Conservation (phyloP, 2,888 invertebrate genomes). For the Conus canariensis region DNA sequence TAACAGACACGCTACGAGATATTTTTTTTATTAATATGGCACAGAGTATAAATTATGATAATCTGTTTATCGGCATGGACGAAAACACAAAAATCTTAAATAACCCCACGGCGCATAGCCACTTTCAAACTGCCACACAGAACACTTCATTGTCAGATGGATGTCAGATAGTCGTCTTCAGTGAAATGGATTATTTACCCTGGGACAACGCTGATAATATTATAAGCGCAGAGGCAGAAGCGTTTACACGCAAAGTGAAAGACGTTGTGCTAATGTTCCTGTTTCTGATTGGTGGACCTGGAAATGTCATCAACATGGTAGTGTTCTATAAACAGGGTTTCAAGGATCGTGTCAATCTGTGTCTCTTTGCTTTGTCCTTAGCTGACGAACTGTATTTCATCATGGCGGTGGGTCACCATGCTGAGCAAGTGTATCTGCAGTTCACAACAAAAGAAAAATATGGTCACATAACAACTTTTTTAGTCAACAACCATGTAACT, state of each 20-base stretch:
- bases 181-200: not conserved
- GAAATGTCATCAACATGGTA: constrained; percentile 18
- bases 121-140: not conserved
- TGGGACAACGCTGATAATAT: constrained; percentile 15
- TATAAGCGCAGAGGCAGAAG: not conserved
- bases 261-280: not conserved
- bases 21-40: too few species aligned
- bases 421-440: not conserved
- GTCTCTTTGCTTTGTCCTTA: constrained; percentile 16
- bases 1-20: too few species aligned
- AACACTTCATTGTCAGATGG: not conserved
- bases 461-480: not conserved
- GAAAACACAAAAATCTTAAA: too few species aligned
- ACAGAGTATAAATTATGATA: too few species aligned
- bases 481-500: not conserved
- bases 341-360: constrained; percentile 20
- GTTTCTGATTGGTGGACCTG: constrained; percentile 21
- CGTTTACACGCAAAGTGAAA: not conserved
- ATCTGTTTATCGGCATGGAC: too few species aligned
- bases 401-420: not conserved
- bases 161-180: not conserved
- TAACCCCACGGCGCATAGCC: not conserved
- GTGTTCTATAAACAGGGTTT: constrained; percentile 18
- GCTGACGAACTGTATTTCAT: not conserved
- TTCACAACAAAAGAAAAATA: not conserved